These are phyloP conservation scores for Neomonachus schauinslandi DNA, from an alignment of 2,113 vertebrate species.

Conservation along the genomic window DNA sequence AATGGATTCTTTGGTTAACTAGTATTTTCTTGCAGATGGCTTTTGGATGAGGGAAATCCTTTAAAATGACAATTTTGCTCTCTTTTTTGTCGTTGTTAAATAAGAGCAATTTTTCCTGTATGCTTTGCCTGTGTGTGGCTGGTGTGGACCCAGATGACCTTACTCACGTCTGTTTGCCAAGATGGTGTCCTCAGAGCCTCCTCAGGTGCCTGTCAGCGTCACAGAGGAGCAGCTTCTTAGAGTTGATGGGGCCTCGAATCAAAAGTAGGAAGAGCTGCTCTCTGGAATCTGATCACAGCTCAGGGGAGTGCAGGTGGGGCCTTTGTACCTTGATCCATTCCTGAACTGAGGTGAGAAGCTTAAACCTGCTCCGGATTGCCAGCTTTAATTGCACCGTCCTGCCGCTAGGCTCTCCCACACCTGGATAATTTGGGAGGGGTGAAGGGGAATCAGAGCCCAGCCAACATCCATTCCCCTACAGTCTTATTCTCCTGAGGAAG, in stretches of 20 bases:
- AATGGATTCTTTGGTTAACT: background rate
- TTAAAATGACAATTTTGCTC: background rate
- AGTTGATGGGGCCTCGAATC: background rate
- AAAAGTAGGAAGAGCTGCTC: background rate
- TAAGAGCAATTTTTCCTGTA: background rate
- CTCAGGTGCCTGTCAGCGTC: background rate
- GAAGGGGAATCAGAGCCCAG: background rate
- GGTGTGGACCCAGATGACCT: background rate
- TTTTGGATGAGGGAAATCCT: background rate
- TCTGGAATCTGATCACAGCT: background rate
- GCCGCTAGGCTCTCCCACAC: background rate
- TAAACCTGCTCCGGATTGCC: too few species aligned
- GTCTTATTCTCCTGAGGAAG: background rate
- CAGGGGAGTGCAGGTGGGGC: background rate
- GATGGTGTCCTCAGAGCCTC: background rate
- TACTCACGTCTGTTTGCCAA: background rate
- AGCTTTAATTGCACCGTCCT: background rate
- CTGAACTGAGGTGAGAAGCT: background rate
- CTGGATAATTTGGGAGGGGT: background rate
- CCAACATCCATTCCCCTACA: background rate
- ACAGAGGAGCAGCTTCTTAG: background rate
- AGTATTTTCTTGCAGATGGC: conserved; percentile 11
- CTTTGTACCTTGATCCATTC: background rate
- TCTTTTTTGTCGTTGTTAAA: background rate
- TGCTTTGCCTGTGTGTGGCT: background rate